A percentile compares a stretch with the other conserved stretches of the same genome.
These are phyloP conservation scores for Tiphia femorata DNA, from an alignment of 2,888 invertebrate genomes.

Conservation along the genomic window DNA sequence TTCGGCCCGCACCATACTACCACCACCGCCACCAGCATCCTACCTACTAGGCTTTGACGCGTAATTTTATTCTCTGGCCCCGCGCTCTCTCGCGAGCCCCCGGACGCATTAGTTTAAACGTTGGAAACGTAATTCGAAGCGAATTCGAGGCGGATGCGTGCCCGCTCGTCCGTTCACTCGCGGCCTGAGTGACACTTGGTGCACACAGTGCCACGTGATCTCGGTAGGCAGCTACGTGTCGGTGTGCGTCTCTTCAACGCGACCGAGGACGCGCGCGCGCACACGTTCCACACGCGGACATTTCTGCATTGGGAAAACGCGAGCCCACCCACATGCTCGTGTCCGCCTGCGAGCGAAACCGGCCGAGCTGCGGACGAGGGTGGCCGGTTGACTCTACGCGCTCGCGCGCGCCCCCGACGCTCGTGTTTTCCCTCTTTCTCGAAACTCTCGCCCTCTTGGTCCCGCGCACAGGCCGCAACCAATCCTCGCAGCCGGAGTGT, in stretches of 20 bases:
- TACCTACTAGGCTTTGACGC: too few species aligned
- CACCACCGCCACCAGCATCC: too few species aligned
- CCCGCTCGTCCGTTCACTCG: slow-evolving; percentile 35
- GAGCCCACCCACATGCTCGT: neutral
- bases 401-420: neutral
- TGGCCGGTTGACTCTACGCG: neutral
- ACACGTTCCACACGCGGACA: slow-evolving; percentile 4
- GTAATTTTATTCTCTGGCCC: too few species aligned
- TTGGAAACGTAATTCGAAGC: slow-evolving; percentile 34
- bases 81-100: too few species aligned
- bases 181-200: slow-evolving; percentile 38
- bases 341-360: neutral
- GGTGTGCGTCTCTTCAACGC: slow-evolving; percentile 11
- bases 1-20: too few species aligned
- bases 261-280: slow-evolving; percentile 5
- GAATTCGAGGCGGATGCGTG: slow-evolving; percentile 32
- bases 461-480: slow-evolving; percentile 27
- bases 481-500: slow-evolving; percentile 52
- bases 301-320: neutral
- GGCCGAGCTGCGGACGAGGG: neutral
- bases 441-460: slow-evolving; percentile 3
- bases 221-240: slow-evolving; percentile 1
- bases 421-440: slow-evolving; percentile 7
- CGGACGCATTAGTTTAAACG: slow-evolving; percentile 31
- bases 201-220: slow-evolving; percentile 36